Evolutionary conservation across 2,888 invertebrate genomes (phyloP).

Genomic region (Dryococelus australis): DNA sequence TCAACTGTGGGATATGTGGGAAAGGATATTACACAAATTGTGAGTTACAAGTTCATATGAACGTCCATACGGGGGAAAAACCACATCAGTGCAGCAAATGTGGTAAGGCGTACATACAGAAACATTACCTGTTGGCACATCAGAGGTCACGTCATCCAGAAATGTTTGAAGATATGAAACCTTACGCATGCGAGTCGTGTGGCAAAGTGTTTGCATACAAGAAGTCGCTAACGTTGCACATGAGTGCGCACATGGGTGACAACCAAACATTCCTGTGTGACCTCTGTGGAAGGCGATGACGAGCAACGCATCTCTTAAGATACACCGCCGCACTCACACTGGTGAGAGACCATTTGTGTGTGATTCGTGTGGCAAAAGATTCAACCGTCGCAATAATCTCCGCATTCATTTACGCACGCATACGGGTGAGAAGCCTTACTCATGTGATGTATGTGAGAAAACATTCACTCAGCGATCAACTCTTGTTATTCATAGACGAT

Average conservation of each 20-base stretch:
- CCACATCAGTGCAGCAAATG: slow-evolving; percentile 42
- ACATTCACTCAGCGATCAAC: slow-evolving; percentile 42
- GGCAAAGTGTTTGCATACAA: slow-evolving; percentile 41
- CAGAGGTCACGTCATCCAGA: slow-evolving; percentile 43
- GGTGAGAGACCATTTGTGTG: slow-evolving; percentile 35
- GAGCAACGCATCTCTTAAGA: slow-evolving; percentile 33
- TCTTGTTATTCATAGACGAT: slow-evolving; percentile 38
- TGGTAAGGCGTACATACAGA: slow-evolving; percentile 40
- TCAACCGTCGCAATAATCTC: slow-evolving; percentile 30
- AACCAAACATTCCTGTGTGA: slow-evolving; percentile 33
- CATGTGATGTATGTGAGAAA: slow-evolving; percentile 44
- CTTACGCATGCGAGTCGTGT: slow-evolving; percentile 38
- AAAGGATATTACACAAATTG: slow-evolving; percentile 42
- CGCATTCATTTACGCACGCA: slow-evolving; percentile 31
- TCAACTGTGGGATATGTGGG: slow-evolving; percentile 40
- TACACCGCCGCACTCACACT: slow-evolving; percentile 31
- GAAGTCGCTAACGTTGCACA: slow-evolving; percentile 40
- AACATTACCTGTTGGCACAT: slow-evolving; percentile 41
- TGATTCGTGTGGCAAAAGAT: slow-evolving; percentile 31
- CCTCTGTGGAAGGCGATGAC: slow-evolving; percentile 34
- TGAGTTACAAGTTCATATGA: slow-evolving; percentile 41
- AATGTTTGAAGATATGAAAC: slow-evolving; percentile 33
- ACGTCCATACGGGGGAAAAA: slow-evolving; percentile 41
- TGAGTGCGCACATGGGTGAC: slow-evolving; percentile 39
- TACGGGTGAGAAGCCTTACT: slow-evolving; percentile 39